A percentile compares a stretch with the other conserved stretches of the same genome.
These are phyloP conservation scores for Falco columbarius DNA, from an alignment of 2,797 vertebrate genomes.

Conservation along the genomic window DNA sequence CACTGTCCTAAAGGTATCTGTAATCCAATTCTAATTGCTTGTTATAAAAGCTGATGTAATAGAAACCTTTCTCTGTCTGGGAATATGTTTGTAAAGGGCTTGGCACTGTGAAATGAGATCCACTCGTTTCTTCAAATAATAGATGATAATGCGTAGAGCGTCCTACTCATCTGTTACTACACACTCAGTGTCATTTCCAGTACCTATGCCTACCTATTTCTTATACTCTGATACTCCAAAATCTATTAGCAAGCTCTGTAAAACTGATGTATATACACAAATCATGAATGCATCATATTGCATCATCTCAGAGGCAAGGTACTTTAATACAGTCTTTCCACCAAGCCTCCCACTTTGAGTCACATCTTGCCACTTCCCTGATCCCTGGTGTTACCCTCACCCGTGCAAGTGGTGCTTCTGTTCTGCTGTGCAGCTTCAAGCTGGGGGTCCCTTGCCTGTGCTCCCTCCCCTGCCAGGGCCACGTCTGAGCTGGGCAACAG, in stretches of 20 bases:
- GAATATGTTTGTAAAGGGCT: background rate
- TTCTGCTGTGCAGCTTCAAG: background rate
- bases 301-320: background rate
- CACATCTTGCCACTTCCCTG: background rate
- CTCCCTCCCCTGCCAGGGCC: background rate
- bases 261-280: background rate
- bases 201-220: background rate
- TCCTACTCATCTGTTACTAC: background rate
- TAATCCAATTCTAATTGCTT: background rate
- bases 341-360: background rate
- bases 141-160: background rate
- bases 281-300: background rate
- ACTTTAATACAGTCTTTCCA: background rate
- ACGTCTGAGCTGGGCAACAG: accelerated
- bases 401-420: background rate
- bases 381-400: background rate
- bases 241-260: background rate
- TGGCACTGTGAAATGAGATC: background rate
- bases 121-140: background rate
- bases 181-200: background rate
- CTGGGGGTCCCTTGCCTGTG: background rate
- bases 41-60: background rate
- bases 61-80: background rate
- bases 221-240: background rate
- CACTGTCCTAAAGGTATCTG: background rate